Conservation (phyloP, 2,797 vertebrate species). For the Crenichthys baileyi region DNA sequence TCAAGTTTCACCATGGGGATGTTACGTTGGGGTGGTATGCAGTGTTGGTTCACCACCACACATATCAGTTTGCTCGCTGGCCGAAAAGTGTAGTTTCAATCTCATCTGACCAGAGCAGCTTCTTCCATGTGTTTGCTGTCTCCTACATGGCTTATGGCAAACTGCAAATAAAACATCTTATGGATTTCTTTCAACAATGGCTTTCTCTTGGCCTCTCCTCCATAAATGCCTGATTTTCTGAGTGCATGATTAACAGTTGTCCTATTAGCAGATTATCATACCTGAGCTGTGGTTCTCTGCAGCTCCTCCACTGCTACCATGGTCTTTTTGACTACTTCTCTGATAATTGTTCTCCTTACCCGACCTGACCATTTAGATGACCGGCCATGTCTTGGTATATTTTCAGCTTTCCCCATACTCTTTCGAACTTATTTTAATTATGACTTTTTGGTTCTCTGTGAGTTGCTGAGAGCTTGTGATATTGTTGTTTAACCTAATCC, state of each 20-base stretch:
- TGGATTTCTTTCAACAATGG: neutral
- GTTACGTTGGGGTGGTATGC: neutral
- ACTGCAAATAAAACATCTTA: neutral
- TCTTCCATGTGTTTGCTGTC: neutral
- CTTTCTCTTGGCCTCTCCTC: neutral
- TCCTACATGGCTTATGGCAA: neutral
- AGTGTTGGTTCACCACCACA: neutral
- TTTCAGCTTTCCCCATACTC: too few relatives aligned
- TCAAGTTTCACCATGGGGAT: neutral
- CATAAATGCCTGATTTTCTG: neutral
- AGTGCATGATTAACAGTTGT: neutral
- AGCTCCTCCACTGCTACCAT: neutral
- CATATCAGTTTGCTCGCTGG: neutral
- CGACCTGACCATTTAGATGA: too few relatives aligned
- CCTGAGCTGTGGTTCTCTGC: neutral
- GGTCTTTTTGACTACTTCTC: neutral
- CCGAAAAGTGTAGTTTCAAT: neutral
- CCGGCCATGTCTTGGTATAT: too few relatives aligned
- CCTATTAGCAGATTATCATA: neutral
- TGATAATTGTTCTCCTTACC: neutral
- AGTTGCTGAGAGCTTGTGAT: neutral
- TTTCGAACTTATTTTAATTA: neutral
- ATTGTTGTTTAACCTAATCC: neutral
- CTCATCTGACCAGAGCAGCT: neutral
- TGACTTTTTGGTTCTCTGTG: neutral